A percentile compares a stretch with the other conserved stretches of the same genome.
Evolutionary conservation across 2,888 invertebrate genomes (phyloP).

Genomic region (Lepidochrysops patricia): DNA sequence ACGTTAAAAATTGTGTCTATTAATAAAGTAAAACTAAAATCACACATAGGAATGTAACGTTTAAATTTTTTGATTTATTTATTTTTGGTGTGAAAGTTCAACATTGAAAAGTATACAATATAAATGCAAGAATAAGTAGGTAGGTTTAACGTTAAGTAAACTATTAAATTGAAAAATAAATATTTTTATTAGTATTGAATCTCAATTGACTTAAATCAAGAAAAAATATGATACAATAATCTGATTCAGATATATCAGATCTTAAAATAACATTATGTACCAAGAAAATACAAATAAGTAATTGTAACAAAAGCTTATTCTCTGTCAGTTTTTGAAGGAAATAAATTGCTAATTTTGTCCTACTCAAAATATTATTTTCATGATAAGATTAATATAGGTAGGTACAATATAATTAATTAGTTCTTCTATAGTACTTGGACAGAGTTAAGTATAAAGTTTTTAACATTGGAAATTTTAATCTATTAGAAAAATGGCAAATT

Average conservation of each 20-base stretch:
- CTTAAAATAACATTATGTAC: too few relatives aligned
- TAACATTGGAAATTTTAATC: conserved; percentile 1
- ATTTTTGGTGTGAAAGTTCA: background rate
- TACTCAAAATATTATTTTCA: background rate
- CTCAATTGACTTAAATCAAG: too few relatives aligned
- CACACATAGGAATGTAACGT: conserved; percentile 27
- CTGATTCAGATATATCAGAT: too few relatives aligned
- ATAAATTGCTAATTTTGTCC: background rate
- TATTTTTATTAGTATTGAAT: too few relatives aligned
- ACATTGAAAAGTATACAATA: background rate
- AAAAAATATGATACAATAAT: too few relatives aligned
- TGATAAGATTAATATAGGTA: conserved; percentile 3
- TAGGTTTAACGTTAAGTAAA: too few relatives aligned
- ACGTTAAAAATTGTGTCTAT: too few relatives aligned
- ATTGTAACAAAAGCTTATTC: background rate
- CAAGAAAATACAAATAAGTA: background rate
- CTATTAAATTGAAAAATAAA: too few relatives aligned
- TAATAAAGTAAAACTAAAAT: conserved; percentile 20
- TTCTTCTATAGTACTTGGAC: conserved; percentile 1
- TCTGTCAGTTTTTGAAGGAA: background rate
- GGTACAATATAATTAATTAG: conserved; percentile 1
- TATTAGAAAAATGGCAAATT: conserved; percentile 9
- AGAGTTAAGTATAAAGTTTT: background rate
- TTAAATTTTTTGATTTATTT: background rate
- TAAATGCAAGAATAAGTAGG: background rate